These are phyloP conservation scores for Ectropis crepuscularia DNA, from an alignment of 2,888 invertebrate genomes.

Conservation along the genomic window DNA sequence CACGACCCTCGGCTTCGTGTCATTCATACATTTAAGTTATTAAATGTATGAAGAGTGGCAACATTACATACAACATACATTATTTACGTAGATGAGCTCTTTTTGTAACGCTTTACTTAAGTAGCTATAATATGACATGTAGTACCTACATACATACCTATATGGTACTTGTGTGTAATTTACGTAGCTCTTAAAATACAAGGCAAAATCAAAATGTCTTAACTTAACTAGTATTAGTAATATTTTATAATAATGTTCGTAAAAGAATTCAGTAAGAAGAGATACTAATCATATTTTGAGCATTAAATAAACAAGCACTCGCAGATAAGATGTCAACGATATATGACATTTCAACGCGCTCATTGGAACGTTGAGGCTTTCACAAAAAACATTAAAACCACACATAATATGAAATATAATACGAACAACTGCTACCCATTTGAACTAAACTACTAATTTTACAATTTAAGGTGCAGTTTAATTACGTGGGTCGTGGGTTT, in stretches of 20 bases:
- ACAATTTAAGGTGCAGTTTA: conserved; percentile 47
- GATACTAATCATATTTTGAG: conserved; percentile 5
- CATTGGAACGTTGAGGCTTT: conserved; percentile 52
- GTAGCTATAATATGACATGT: too few relatives aligned
- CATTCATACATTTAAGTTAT: too few relatives aligned
- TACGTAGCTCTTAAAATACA: too few relatives aligned
- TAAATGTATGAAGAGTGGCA: too few relatives aligned
- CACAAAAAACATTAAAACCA: conserved; percentile 52
- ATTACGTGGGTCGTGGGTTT: neutral
- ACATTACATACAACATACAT: too few relatives aligned
- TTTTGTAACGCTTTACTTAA: too few relatives aligned
- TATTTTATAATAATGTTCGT: neutral
- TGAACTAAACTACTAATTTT: conserved; percentile 41
- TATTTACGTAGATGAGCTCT: too few relatives aligned
- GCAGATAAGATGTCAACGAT: conserved; percentile 30
- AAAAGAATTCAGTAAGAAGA: neutral
- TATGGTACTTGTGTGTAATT: too few relatives aligned
- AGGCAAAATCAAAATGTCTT: too few relatives aligned
- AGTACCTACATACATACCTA: too few relatives aligned
- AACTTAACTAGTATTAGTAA: neutral
- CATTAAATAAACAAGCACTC: conserved; percentile 19
- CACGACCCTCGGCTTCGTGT: too few relatives aligned
- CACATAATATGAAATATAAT: conserved; percentile 52
- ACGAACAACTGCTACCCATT: conserved; percentile 59
- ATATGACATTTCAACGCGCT: conserved; percentile 53